Evolutionary conservation across 2,113 vertebrate species (phyloP).

Genomic region (Albula goreensis): DNA sequence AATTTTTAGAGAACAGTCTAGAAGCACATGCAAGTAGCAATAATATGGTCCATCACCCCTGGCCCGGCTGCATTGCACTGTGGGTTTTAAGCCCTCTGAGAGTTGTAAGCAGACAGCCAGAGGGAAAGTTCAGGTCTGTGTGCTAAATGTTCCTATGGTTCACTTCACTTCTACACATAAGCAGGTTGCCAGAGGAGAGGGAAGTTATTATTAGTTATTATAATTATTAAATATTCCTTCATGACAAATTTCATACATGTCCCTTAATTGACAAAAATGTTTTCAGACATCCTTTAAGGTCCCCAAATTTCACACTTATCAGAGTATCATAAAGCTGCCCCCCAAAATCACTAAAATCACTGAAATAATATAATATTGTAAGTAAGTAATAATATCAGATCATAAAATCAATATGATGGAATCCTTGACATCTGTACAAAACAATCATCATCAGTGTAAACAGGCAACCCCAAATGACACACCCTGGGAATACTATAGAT

Average conservation of each 20-base stretch:
- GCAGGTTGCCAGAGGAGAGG: background rate
- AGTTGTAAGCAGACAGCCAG: background rate
- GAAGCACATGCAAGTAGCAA: background rate
- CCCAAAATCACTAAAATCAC: too few species aligned
- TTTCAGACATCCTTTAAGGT: too few species aligned
- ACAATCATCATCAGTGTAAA: too few species aligned
- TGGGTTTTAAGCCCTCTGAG: background rate
- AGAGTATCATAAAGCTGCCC: background rate
- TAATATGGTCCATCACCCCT: background rate
- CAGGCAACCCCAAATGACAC: too few species aligned
- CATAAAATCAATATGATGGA: too few species aligned
- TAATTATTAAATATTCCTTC: background rate
- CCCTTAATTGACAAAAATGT: too few species aligned
- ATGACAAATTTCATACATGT: background rate
- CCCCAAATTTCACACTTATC: background rate
- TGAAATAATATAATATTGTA: too few species aligned
- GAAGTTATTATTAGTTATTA: background rate
- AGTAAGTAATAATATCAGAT: too few species aligned
- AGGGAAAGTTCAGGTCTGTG: background rate
- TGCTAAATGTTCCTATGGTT: background rate
- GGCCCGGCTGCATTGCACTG: background rate
- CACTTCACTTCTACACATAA: background rate
- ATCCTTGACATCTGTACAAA: too few species aligned
- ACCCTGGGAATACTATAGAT: too few species aligned
- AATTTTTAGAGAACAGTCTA: background rate